These are phyloP conservation scores for Macrosteles quadrilineatus DNA, from an alignment of 1,140 invertebrate species.

Conservation along the genomic window DNA sequence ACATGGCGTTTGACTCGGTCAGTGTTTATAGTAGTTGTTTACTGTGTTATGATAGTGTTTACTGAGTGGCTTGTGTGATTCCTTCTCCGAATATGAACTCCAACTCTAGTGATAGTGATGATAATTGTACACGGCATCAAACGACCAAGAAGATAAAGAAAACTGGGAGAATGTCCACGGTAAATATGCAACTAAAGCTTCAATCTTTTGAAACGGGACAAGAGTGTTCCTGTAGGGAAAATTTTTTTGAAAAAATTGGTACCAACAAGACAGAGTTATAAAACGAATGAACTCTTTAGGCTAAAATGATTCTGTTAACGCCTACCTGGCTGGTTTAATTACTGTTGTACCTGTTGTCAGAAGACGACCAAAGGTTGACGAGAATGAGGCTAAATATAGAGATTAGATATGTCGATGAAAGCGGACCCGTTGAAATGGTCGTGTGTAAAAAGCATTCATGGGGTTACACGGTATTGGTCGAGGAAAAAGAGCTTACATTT, in stretches of 20 bases:
- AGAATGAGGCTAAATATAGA: constrained; percentile 21
- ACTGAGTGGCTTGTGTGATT: constrained; percentile 14
- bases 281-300: constrained; percentile 26
- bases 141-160: constrained; percentile 31
- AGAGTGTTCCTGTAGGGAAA: constrained; percentile 26
- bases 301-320: constrained; percentile 24
- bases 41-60: constrained; percentile 23
- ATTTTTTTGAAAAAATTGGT: constrained; percentile 25
- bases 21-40: constrained; percentile 15
- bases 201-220: constrained; percentile 27
- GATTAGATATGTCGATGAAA: constrained; percentile 24
- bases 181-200: constrained; percentile 24
- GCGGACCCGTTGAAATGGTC: constrained; percentile 15
- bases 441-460: constrained; percentile 31
- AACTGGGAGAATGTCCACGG: constrained; percentile 31
- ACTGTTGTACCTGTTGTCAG: constrained; percentile 25
- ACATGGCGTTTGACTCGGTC: neutral
- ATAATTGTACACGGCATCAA: neutral
- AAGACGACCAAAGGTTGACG: constrained; percentile 21
- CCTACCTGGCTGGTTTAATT: constrained; percentile 27
- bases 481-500: constrained; percentile 26
- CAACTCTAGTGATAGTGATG: constrained; percentile 7
- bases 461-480: constrained; percentile 20
- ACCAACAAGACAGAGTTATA: constrained; percentile 20
- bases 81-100: constrained; percentile 10